Base-by-base conservation (phyloP, 2,113 vertebrate genomes). In the Lamprologus speciosus region DNA sequence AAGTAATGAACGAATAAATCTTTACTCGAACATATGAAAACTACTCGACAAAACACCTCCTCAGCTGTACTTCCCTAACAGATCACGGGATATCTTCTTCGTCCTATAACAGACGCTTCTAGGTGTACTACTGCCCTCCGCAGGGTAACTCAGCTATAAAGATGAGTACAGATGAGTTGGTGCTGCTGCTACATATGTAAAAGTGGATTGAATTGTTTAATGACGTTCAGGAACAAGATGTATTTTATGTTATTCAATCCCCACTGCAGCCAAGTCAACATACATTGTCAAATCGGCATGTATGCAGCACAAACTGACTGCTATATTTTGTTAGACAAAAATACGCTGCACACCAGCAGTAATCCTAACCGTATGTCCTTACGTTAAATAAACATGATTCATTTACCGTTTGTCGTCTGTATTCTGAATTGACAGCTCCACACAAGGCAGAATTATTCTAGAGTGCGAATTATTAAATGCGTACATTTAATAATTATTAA, bases 31-130 rank as follows among this genome's bases (percentile, higher is more conserved):
- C 23, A 26, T 31, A 28, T 50, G 26, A 50, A 50, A 75, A 31
- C 14, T 31, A 19, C 13, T 6, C n/a, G 8, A 75, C 42, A 50
- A 65, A 4, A 31, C 42, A 12, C 16, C 2, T 11, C 42, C 70
- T 28, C 42, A 50, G 23, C 42, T 19, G 16, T 28, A 75, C 42
- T 75, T 75, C 70, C 23, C 70, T 31, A 19, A 28, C 42, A 50
- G 9, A 45, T 75, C 70, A 50, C 42, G 70, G 70, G 70, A 75
- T 11, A 31, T 75, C 42, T 75, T 75, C 70, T 28, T 75, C 42
- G 42, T 75, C 1, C 42, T 75, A 17, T 19, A 28, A 19, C 10
- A 50, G 23, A 31, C 9, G 23, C 16, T 75, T 31, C 21, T 47
- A 19, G 6, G 70, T 50, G 70, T 31, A 50, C 23, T 75, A 50